Base-by-base conservation (phyloP, 2,888 invertebrate genomes). In the Carterocephalus palaemon region DNA sequence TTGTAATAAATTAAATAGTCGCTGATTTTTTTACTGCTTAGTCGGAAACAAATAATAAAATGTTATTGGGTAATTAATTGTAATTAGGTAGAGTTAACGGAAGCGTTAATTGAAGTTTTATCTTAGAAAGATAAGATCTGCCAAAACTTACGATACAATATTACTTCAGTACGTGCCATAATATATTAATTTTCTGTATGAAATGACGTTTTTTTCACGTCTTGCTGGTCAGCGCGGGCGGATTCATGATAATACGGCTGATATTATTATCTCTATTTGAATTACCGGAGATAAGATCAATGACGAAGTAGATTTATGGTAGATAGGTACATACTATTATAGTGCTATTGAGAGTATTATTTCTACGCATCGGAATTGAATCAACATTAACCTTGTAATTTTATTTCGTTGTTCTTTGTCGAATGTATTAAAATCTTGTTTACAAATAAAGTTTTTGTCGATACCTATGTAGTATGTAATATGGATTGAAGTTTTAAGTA, bases 171-270 rank as follows among this genome's bases (percentile, higher is more conserved):
- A 43, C 43, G 43, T 43, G 43, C 15, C 16, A 29, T 15, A 22
- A 15, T 13, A 12, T 34, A 20, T 46, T 47, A 34, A 47, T 39
- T 46, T 8, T 16, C 48, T 49, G 47, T 49, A 47, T n/a, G 48
- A 49, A 52, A 52, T n/a, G 49, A 46, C 60, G 53, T 57, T 57
- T 60, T n/a, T 54, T 53, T 57, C 66, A 64, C 63, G 64, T 64
- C 46, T 55, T 41, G 53, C 57, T 38, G 47, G 55, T 57, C 54
- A 59, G 59, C 64, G 55, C 32, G 46, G 53, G 54, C 53, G 32
- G 26, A 28, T 38, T 38, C 17, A n/a, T 36, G 39, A 45, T 48
- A 19, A 42, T 31, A 49, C 13, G 5, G 33, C 32, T 42, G 49
- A 38, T 50, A 34, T 32, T 31, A 17, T 40, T 37, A 40, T 37